phyloP scores from a whole-genome alignment of 1,140 invertebrate genomes.

The Lerema accius region DNA sequence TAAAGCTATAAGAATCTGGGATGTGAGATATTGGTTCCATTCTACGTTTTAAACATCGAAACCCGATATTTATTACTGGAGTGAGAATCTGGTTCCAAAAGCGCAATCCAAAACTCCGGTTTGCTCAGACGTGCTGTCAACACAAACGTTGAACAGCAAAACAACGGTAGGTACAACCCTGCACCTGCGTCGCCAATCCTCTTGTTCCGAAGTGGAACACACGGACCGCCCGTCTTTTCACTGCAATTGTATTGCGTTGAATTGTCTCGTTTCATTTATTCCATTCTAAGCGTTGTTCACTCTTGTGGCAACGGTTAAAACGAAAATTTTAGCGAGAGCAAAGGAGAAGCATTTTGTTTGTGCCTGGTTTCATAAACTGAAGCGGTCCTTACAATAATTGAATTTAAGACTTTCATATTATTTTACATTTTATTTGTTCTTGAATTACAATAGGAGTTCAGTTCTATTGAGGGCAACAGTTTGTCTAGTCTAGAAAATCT shows the following conservation, averaged over 20 bases:
- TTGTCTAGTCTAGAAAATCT: no score
- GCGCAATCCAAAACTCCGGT: constrained; percentile 7
- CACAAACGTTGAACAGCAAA: constrained; percentile 16
- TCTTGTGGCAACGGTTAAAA: constrained; percentile 19
- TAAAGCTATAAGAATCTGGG: no score
- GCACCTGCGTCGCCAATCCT: constrained; percentile 24
- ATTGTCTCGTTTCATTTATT: constrained; percentile 80
- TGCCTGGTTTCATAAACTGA: not conserved
- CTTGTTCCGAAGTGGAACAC: constrained; percentile 30
- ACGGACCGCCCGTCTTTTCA: constrained; percentile 66
- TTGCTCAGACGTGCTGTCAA: constrained; percentile 11
- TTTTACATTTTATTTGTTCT: not conserved
- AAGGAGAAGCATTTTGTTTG: not conserved
- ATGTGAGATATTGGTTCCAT: not conserved
- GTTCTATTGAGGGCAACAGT: no score
- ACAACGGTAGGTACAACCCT: constrained; percentile 10
- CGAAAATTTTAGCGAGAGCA: constrained; percentile 1
- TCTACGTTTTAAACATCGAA: not conserved
- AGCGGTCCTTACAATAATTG: not conserved
- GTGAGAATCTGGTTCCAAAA: not conserved
- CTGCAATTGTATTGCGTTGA: constrained; percentile 69
- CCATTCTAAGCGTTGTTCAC: constrained; percentile 50
- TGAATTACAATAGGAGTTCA: no score
- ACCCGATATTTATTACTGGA: not conserved
- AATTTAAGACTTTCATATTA: not conserved